Evolutionary conservation across 2,797 vertebrate species (phyloP).

Genomic region (Sebastes matsubarae): DNA sequence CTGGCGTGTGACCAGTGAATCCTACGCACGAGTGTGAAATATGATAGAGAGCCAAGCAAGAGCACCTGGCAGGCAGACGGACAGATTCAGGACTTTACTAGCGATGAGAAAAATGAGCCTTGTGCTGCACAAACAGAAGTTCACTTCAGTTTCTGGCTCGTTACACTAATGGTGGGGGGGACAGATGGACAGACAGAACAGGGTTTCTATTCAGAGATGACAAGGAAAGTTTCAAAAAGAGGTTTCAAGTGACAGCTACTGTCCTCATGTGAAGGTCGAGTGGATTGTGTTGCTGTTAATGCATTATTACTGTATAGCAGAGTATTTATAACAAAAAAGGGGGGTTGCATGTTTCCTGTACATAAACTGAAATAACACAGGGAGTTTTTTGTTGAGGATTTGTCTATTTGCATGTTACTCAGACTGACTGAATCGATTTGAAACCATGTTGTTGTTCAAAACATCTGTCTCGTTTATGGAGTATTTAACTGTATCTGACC

Average conservation of each 20-base stretch:
- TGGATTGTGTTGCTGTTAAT: not conserved
- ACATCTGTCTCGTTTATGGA: slow-evolving; percentile 52
- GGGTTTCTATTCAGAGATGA: slow-evolving; percentile 3
- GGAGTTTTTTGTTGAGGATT: not conserved
- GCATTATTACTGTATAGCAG: not conserved
- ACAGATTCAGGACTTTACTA: slow-evolving; percentile 61
- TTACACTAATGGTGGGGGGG: not conserved
- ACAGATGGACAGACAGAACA: not conserved
- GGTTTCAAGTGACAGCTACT: slow-evolving; percentile 7
- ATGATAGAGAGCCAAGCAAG: slow-evolving; percentile 55
- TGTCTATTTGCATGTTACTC: slow-evolving; percentile 1
- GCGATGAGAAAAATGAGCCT: slow-evolving; percentile 65
- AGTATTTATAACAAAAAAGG: not conserved
- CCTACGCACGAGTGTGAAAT: slow-evolving; percentile 64
- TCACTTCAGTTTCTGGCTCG: slow-evolving; percentile 23
- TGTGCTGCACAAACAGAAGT: slow-evolving; percentile 45
- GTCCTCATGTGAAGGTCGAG: slow-evolving; percentile 11
- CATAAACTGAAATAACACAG: not conserved
- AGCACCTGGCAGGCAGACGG: slow-evolving; percentile 55
- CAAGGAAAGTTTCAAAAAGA: not conserved
- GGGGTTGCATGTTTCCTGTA: not conserved
- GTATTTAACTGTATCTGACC: slow-evolving; percentile 32
- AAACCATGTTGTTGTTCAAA: slow-evolving; percentile 10
- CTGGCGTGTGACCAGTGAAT: slow-evolving; percentile 48
- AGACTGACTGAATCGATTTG: slow-evolving; percentile 4